Base-by-base conservation (phyloP, 2,888 invertebrate species). In the Cantharis flavilabris region DNA sequence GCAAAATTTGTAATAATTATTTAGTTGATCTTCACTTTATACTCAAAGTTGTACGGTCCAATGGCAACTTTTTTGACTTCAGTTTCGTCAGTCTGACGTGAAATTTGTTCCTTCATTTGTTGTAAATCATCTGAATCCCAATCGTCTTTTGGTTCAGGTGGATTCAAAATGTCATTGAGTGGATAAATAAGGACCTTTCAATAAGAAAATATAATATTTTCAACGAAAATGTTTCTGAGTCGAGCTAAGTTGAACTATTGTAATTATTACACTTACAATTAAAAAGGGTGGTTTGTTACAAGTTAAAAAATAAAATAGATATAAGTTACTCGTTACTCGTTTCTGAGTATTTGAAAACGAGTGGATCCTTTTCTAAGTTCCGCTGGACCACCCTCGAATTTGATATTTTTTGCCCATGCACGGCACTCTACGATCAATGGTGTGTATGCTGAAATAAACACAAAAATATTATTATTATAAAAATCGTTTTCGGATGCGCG, bases 331-430 rank as follows among this genome's bases (percentile, higher is more conserved):
- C 67, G 4, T 78, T 72, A 80, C 72, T 89, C 90, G 84, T 93
- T 92, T 76, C 92, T 88, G 88, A 93, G 88, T 63, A 94, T 84
- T 85, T 94, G 93, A 84, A 94, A 93, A 84, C 92, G 92, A 9
- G 93, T 91, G 23, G 91, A 90, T 49, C 94, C 94, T 81, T 89
- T 88, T 79, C 95, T 93, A 83, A 96, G 94, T 73, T 91, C 89
- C 72, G 89, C 85, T 73, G 89, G 85, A 20, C 89, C 88, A 5
- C 92, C 89, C 82, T 89, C 90, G 88, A 97, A 96, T 75, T 89
- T 85, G 80, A 97, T 94, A 87, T 97, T 97, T 87, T 94, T 93
- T 23, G 97, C 96, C 97, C 97, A 97, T 62, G 96, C 95, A 72
- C 95, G 93, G 85, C 97, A 97, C 86, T 97, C 96, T 26, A 97